Evolutionary conservation across 2,797 vertebrate genomes (phyloP).

Genomic region (Hybognathus amarus): DNA sequence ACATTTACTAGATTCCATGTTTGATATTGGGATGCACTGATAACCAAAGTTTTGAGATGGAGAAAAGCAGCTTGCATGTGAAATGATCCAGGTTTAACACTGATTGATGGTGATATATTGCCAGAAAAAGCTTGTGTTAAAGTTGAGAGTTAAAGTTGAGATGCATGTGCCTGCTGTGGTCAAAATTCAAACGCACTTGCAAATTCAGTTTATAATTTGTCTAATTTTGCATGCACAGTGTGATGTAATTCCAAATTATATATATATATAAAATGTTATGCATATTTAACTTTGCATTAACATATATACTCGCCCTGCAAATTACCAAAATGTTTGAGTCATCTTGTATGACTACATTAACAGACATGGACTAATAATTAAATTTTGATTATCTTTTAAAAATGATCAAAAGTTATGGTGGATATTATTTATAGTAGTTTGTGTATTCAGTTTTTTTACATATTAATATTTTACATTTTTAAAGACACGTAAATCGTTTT

Average conservation of each 20-base stretch:
- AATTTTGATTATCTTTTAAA: neutral
- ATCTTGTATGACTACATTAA: neutral
- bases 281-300: neutral
- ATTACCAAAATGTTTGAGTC: neutral
- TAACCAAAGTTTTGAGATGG: neutral
- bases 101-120: neutral
- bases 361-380: neutral
- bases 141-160: neutral
- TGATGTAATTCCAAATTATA: constrained; percentile 6
- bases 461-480: too few relatives aligned
- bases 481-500: too few relatives aligned
- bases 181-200: constrained; percentile 24
- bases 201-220: neutral
- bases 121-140: neutral
- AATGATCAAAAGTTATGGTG: neutral
- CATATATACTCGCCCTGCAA: neutral
- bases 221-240: constrained; percentile 18
- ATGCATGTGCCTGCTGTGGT: neutral
- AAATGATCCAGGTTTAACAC: constrained; percentile 5
- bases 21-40: neutral
- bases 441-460: neutral
- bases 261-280: neutral
- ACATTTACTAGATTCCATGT: neutral
- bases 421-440: neutral
- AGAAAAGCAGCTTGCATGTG: neutral